Conservation (phyloP, 2,797 vertebrate genomes). For the Spizella passerina region DNA sequence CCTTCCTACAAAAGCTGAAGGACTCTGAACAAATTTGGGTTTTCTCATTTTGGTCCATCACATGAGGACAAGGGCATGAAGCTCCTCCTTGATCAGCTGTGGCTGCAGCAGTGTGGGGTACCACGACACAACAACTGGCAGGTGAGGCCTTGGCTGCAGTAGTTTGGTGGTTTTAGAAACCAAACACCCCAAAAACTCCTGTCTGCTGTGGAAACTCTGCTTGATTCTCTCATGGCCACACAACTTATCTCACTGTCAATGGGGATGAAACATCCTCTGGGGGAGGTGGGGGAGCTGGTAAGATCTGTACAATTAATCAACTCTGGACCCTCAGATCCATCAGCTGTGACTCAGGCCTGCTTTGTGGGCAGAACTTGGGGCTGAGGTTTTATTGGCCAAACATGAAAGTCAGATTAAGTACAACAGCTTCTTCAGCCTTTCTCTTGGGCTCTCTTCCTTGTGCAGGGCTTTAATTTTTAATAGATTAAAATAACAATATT, state of each 20-base stretch:
- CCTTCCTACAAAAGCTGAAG: background rate
- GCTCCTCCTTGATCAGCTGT: background rate
- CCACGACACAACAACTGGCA: background rate
- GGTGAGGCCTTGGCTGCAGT: background rate
- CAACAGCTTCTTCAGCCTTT: background rate
- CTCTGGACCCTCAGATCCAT: background rate
- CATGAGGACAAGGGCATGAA: background rate
- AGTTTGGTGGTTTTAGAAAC: background rate
- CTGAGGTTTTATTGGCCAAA: background rate
- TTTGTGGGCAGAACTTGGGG: background rate
- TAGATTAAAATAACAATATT: background rate
- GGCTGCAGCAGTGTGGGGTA: background rate
- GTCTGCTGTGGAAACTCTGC: background rate
- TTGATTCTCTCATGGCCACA: background rate
- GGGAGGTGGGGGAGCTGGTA: background rate
- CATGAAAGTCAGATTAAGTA: background rate
- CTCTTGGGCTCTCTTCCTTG: background rate
- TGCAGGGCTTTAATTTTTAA: background rate
- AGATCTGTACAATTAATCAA: background rate
- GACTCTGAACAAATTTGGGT: background rate
- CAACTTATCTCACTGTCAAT: rapidly evolving
- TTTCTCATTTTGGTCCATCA: background rate
- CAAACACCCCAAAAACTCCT: background rate
- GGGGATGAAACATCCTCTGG: background rate
- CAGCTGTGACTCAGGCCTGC: background rate